phyloP scores from a whole-genome alignment of 2,888 invertebrate species.

The Hedychridium roseum region DNA sequence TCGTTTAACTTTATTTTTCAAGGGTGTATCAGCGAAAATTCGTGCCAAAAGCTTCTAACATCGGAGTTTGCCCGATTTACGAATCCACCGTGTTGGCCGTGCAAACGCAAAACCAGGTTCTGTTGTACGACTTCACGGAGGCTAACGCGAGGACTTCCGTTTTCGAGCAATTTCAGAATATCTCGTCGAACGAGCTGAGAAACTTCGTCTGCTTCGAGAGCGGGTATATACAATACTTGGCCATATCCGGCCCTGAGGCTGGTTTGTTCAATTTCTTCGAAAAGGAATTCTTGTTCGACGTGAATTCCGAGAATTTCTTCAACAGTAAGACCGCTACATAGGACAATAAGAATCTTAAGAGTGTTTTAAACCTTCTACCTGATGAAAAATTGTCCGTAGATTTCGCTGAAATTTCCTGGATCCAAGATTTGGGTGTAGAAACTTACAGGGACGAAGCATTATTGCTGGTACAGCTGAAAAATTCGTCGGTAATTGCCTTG shows the following conservation, averaged over 20 bases:
- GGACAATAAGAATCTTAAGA: neutral
- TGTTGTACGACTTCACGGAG: constrained; percentile 40
- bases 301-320: constrained; percentile 36
- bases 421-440: constrained; percentile 52
- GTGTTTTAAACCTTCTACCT: neutral
- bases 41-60: constrained; percentile 24
- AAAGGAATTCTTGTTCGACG: constrained; percentile 36
- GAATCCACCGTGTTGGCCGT: constrained; percentile 31
- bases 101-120: constrained; percentile 27
- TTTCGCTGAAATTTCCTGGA: constrained; percentile 37
- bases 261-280: constrained; percentile 38
- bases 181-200: constrained; percentile 33
- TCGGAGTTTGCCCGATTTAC: constrained; percentile 39
- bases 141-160: no score
- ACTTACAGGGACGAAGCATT: constrained; percentile 64
- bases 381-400: constrained; percentile 26
- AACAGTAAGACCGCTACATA: constrained; percentile 30
- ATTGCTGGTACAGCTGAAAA: constrained; percentile 59
- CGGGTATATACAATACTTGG: constrained; percentile 46
- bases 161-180: constrained; percentile 29
- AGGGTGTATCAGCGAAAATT: constrained; percentile 35
- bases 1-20: neutral
- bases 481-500: constrained; percentile 38
- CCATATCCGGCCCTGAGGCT: constrained; percentile 40
- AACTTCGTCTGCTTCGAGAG: constrained; percentile 52